phyloP scores from a whole-genome alignment of 2,113 vertebrate genomes.

The Capra hircus region DNA sequence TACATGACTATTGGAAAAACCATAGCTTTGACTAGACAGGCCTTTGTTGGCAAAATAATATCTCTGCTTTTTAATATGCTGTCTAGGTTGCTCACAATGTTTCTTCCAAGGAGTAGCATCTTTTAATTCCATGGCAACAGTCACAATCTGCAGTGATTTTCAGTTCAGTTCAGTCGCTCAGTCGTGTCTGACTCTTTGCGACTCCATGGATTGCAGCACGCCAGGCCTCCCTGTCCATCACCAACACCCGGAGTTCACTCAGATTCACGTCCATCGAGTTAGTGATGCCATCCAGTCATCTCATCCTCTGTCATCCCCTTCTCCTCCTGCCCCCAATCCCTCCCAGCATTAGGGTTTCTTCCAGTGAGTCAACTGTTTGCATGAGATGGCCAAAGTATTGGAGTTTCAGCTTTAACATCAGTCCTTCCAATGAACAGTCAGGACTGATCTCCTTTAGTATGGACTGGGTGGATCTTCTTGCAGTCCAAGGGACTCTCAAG shows the following conservation, averaged over 20 bases:
- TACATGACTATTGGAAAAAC: no score
- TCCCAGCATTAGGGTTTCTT: not conserved
- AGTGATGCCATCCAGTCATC: not conserved
- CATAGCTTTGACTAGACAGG: no score
- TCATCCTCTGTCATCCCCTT: not conserved
- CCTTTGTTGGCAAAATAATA: no score
- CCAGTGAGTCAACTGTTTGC: not conserved
- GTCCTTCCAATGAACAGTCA: not conserved
- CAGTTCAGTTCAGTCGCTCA: not conserved
- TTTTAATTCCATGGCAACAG: no score
- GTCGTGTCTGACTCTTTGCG: accelerated
- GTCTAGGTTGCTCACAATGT: no score
- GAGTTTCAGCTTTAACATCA: not conserved
- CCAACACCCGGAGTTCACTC: not conserved
- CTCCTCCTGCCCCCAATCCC: not conserved
- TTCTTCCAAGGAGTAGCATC: no score
- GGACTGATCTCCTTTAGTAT: not conserved
- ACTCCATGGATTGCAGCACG: not conserved
- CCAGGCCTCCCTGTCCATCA: not conserved
- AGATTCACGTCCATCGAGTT: accelerated
- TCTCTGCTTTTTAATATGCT: no score
- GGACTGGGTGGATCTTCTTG: not conserved
- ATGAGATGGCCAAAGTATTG: not conserved
- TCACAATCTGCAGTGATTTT: not conserved
- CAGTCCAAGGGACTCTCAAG: not conserved